Base-by-base conservation (phyloP, 2,797 vertebrate species). In the Danio aesculapii region DNA sequence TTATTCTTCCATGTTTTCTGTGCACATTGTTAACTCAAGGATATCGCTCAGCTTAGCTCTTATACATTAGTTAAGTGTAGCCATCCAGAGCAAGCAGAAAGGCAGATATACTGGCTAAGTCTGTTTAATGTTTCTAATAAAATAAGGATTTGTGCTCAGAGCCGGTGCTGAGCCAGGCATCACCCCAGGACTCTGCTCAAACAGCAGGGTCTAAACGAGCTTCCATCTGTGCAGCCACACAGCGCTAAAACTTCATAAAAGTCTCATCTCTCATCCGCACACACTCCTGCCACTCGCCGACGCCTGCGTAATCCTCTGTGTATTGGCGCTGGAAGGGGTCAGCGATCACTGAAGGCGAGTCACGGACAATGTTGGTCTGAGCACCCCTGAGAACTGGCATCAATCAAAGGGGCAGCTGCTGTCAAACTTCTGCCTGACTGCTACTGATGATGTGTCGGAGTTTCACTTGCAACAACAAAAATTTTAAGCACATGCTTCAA, bases 121-220 rank as follows among this genome's bases (percentile, higher is more conserved):
- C 77, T 46, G 44, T 83, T 87, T 85, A 87, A 83, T 84, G 83
- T 77, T 71, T 68, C 76, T 81, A 83, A 84, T 87, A 87, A 87
- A 87, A 79, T 69, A 79, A 86, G 81, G 83, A 87, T 87, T 85
- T 87, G 84, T 83, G 86, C 80, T 61, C 17, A 63, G 79, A 74
- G 75, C 75, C 66, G 13, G 44, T 64, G 46, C 58, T 69, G 82
- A 92, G 92, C 89, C 90, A 91, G 92, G 91, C 89, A 89, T 88
- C 87, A 91, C 90, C 92, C 86, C 92, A 92, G 92, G 92, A 93
- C 91, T 92, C 89, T 84, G 88, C 87, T 86, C 73, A 86, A 91
- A 93, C 93, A 94, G 93, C 92, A 93, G 93, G 93, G 90, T 89
- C 90, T 84, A 87, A 94, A 94, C 91, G 88, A 88, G 87, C 88